Evolutionary conservation across 2,113 vertebrate genomes (phyloP), one percentile per base, ranked within the genome.

Genomic region (Larimichthys polyactis): DNA sequence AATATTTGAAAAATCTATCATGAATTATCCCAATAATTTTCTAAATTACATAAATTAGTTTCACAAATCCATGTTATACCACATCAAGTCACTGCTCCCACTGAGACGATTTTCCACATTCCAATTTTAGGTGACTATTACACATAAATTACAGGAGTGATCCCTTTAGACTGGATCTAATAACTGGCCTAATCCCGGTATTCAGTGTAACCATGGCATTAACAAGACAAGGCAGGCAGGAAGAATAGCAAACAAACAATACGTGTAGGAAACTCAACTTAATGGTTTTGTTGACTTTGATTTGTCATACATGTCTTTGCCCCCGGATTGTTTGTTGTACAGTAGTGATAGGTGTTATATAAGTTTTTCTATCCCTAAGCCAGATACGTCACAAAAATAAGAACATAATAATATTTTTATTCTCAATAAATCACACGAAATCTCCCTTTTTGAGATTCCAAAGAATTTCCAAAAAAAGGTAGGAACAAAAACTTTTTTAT

Each of bases 271-370:
- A 68, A 68, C 71, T 70, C 16, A 32, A 17, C 4, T 59, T 86
- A 81, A 75, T 77, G 65, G 66, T 82, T 83, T 63, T 82, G 69
- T 78, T 83, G 71, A 69, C 75, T 80, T 20, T 74, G 4, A 62
- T 78, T 15, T 66, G 52, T 84, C 72, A 75, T 75, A 58, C 40
- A 59, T 49, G 15, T 66, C 11, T 57, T 27, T 77, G 43, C 44
- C 75, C 24, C 14, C 4, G 27, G 54, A 76, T 43, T 67, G 71
- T 75, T 66, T 29, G 52, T 36, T 8, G 36, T 36, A 8, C 36
- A 36, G 36, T 36, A 36, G 5, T 51, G 46, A 11, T 71, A 63
- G 66, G 22, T 73, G 5, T 60, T 22, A 51, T 19, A 40, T 69
- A 69, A 36, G 19, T 70, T 73, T 77, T 75, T 79, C 46, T 60